A percentile compares a stretch with the other conserved stretches of the same genome.
Evolutionary conservation across 2,797 vertebrate species (phyloP).

Genomic region (Potorous gilbertii): DNA sequence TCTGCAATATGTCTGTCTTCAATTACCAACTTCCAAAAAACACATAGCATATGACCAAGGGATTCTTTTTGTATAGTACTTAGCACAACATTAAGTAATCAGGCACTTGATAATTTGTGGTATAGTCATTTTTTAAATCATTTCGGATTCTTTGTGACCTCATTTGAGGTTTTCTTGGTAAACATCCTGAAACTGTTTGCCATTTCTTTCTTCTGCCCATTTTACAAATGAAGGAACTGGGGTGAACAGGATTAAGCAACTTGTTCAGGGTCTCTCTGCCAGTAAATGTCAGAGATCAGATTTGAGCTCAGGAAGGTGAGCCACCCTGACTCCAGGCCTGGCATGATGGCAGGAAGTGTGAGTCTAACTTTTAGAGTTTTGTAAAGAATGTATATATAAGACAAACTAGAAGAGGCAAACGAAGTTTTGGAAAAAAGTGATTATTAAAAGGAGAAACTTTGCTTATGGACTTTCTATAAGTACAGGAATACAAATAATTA

Average conservation of each 20-base stretch:
- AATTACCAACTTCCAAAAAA: background rate
- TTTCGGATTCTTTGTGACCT: background rate
- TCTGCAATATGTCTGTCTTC: background rate
- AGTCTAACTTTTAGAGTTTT: background rate
- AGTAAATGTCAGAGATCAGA: background rate
- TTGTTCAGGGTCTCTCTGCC: background rate
- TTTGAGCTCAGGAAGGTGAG: background rate
- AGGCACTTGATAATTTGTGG: background rate
- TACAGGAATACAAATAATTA: slow-evolving; percentile 54
- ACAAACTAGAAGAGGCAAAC: background rate
- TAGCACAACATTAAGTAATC: background rate
- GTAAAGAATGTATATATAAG: background rate
- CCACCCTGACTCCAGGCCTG: background rate
- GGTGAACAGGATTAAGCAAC: background rate
- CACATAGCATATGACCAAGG: background rate
- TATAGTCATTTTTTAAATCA: background rate
- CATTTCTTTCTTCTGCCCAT: background rate
- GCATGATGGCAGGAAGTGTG: background rate
- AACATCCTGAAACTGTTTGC: background rate
- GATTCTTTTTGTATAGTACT: background rate
- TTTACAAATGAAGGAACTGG: background rate
- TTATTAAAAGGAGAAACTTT: slow-evolving; percentile 38
- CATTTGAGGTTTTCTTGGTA: background rate
- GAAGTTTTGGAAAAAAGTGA: slow-evolving; percentile 48
- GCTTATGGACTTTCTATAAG: slow-evolving; percentile 54